These are phyloP conservation scores for Ciconia maguari DNA, from an alignment of 2,113 vertebrate species.

Conservation along the genomic window DNA sequence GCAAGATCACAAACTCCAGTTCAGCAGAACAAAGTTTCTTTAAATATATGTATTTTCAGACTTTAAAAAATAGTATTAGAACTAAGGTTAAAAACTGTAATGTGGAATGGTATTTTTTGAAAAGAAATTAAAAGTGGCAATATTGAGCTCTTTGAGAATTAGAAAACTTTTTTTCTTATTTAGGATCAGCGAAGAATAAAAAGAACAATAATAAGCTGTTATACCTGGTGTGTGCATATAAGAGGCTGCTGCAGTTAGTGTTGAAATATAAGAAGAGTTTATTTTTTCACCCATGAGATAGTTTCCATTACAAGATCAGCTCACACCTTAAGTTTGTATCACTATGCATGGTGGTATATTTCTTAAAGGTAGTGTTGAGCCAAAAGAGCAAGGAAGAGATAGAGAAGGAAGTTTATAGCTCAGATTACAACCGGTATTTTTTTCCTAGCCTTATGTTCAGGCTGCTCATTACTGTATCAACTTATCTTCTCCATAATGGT, in stretches of 20 bases:
- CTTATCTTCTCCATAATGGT: neutral
- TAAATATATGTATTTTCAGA: neutral
- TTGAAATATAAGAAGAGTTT: neutral
- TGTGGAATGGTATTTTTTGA: neutral
- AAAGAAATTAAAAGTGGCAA: neutral
- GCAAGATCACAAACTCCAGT: neutral
- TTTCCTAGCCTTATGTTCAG: neutral
- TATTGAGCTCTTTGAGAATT: neutral
- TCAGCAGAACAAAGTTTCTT: neutral
- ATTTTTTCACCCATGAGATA: neutral
- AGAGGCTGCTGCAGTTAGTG: neutral
- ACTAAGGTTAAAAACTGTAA: neutral
- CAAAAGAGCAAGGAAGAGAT: neutral
- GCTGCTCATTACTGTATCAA: neutral
- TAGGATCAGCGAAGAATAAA: neutral
- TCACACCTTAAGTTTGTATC: neutral
- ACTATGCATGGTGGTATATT: accelerated
- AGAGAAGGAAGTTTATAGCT: neutral
- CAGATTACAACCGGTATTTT: neutral
- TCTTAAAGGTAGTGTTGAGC: neutral
- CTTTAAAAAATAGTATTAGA: neutral
- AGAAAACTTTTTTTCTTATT: neutral
- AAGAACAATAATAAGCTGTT: neutral
- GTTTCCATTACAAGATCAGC: neutral
- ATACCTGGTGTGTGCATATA: neutral